Conservation (phyloP, 1,140 invertebrate species). For the Drosophila setifemur region DNA sequence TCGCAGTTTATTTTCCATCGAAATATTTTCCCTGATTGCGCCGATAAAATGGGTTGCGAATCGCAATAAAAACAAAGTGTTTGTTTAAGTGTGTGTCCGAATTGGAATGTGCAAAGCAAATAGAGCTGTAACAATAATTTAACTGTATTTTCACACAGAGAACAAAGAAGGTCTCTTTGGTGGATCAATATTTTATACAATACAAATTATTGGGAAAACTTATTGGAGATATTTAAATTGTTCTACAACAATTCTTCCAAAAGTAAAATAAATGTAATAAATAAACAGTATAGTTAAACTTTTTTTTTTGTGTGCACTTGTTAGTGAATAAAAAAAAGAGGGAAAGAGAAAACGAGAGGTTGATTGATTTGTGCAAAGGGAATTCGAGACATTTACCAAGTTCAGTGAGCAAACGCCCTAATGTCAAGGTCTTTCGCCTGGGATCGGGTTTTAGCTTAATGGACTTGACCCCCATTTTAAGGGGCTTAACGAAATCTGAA, state of each 20-base stretch:
- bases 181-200: no score
- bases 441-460: slow-evolving; percentile 33
- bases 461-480: slow-evolving; percentile 53
- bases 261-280: no score
- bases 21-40: neutral
- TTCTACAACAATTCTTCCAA: no score
- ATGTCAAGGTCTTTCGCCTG: slow-evolving; percentile 56
- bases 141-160: neutral
- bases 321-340: neutral
- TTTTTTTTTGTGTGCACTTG: neutral
- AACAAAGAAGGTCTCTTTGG: no score
- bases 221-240: no score
- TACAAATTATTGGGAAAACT: no score
- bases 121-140: slow-evolving; percentile 6
- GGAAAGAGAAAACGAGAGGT: neutral
- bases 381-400: slow-evolving; percentile 31
- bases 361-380: slow-evolving; percentile 48
- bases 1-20: slow-evolving; percentile 5
- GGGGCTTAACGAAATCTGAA: slow-evolving; percentile 26
- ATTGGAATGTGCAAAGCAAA: slow-evolving; percentile 25
- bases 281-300: no score
- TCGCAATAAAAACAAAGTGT: neutral
- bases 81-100: slow-evolving; percentile 16
- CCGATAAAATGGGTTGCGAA: neutral
- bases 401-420: slow-evolving; percentile 44